phyloP scores from a whole-genome alignment of 2,113 vertebrate species.

The Antigone vipio region DNA sequence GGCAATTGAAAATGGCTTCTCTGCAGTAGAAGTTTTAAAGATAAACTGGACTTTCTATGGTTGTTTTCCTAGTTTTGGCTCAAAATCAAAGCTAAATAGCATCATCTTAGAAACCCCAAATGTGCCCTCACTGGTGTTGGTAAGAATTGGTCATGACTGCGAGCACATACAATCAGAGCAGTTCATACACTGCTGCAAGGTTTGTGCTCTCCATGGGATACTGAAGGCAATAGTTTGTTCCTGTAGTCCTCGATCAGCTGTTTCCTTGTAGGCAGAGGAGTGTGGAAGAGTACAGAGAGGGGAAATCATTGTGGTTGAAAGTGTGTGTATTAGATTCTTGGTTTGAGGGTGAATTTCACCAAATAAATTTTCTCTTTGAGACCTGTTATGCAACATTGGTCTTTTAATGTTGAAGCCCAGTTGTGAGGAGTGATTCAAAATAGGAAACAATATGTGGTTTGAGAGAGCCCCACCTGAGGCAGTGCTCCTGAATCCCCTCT shows the following conservation, averaged over 20 bases:
- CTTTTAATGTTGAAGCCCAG: neutral
- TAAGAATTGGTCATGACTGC: neutral
- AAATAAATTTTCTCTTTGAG: neutral
- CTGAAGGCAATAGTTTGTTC: neutral
- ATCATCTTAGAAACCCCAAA: neutral
- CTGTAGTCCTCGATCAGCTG: neutral
- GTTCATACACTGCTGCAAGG: neutral
- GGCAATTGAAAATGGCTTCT: neutral
- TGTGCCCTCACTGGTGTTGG: neutral
- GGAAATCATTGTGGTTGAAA: neutral
- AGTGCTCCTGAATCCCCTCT: neutral
- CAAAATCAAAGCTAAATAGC: neutral
- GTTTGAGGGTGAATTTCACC: neutral
- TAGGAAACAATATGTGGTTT: neutral
- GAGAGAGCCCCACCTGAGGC: neutral
- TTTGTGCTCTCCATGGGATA: accelerated
- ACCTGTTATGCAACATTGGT: neutral
- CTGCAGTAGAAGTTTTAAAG: neutral
- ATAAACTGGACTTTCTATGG: neutral
- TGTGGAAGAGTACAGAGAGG: neutral
- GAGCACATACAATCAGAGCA: neutral
- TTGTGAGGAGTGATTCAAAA: neutral
- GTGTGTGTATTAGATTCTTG: neutral
- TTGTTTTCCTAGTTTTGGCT: neutral
- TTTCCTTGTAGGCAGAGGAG: neutral